Base-by-base conservation (phyloP, 2,888 invertebrate species). In the Tetranychus piercei region DNA sequence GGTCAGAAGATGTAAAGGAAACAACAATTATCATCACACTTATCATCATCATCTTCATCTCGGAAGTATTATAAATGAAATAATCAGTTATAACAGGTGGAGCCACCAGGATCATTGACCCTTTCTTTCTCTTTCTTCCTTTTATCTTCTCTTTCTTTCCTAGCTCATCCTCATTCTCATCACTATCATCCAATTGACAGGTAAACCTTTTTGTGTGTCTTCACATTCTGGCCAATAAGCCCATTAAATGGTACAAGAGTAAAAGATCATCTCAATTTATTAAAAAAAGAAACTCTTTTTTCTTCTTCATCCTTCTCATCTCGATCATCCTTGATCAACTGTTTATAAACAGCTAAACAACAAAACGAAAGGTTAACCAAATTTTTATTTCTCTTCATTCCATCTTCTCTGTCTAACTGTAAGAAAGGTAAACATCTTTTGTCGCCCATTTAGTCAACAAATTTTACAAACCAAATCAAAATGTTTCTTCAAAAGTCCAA, bases 71-170 rank as follows among this genome's bases (percentile, higher is more conserved):
- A 55, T 55, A 15, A 55, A 55, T 15, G 55, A 55, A 55, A 55
- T 9, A 55, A 55, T 55, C 55, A 55, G 55, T 55, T 55, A 55
- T 55, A 34, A 55, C 55, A 55, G 55, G 55, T 23, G 22, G 69
- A 69, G 69, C 69, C 69, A 69, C 69, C 69, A 69, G 69, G 69
- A 20, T 69, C 69, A 23, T 23, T 69, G 22, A 20, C 34, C 34
- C 69, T 69, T n/a, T 69, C n/a, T 69, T n/a, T 23, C n/a, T 69
- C n/a, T 23, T n/a, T 69, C 69, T 69, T 69, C n/a, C 69, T 69
- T 23, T 69, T 69, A 9, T 55, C 55, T 15, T 55, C 55, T 55
- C 69, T n/a, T 18, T 20, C 69, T 23, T 69, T n/a, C 2, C n/a
- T 1, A 22, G 1, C 11, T 23, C 22, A 11, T 23, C 69, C 11